These are phyloP conservation scores for Anser cygnoides DNA, from an alignment of 2,113 vertebrate species.

Conservation along the genomic window DNA sequence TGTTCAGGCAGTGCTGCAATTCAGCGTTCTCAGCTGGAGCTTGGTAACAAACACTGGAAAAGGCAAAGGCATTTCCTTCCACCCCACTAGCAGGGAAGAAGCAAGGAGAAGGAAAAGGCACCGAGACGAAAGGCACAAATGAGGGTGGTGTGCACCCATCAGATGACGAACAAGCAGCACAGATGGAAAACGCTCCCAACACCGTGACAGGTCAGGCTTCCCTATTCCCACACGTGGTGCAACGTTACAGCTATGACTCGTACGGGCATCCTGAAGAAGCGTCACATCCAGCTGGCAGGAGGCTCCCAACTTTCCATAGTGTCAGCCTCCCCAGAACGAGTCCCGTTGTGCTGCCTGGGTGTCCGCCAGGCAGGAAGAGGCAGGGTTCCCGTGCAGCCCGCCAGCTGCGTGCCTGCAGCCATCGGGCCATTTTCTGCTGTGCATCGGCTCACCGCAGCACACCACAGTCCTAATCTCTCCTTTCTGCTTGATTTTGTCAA, in stretches of 20 bases:
- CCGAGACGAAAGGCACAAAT: not conserved
- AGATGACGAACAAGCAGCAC: not conserved
- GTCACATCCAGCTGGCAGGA: not conserved
- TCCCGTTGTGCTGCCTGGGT: not conserved
- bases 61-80: not conserved
- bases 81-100: not conserved
- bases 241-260: not conserved
- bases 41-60: not conserved
- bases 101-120: not conserved
- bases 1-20: not conserved
- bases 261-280: not conserved
- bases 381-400: not conserved
- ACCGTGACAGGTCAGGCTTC: not conserved
- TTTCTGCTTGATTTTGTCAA: not conserved
- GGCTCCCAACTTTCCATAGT: not conserved
- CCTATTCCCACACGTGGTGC: not conserved
- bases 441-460: not conserved
- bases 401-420: not conserved
- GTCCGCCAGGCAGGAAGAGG: not conserved
- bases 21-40: not conserved
- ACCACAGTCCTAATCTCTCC: not conserved
- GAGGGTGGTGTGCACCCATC: not conserved
- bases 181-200: not conserved
- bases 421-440: rapidly evolving
- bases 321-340: not conserved